Base-by-base conservation (phyloP, 1,140 invertebrate species). In the Laupala kohalensis region DNA sequence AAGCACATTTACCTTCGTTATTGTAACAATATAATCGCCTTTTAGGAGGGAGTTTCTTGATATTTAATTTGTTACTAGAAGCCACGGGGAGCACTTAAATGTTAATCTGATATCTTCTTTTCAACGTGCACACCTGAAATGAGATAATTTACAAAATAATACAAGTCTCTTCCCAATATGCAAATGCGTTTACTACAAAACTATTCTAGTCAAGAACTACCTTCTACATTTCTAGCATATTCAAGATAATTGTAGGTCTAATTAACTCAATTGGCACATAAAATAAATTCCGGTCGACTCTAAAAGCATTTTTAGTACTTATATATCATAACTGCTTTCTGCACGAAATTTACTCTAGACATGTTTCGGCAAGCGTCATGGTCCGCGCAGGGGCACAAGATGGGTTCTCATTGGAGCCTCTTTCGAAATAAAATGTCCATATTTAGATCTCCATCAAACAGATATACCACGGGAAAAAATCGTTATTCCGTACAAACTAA, bases 351-450 rank as follows among this genome's bases (percentile, higher is more conserved):
- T 53, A 53, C 37, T 53, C 37, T 23, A 68, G 27, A 68, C n/a
- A 68, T 30, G 27, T 70, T 70, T 70, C 69, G 37, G 26, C 69
- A 27, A 53, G 69, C 69, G 69, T 70, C 69, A 70, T 70, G 69
- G 69, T 25, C 69, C 69, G 69, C 69, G 69, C 67, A 72, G 65
- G 37, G 71, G 71, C 30, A 67, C 71, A 72, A 72, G 71, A 72
- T 72, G 71, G 71, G 71, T 69, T 68, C 71, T 67, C 67, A 67
- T 29, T 72, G 71, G 63, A 72, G 37, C 71, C 29, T 68, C 67
- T 72, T 72, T 72, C 71, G 67, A 70, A 70, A 70, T 63, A 29
- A 26, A 62, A 30, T 70, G 69, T 30, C 37, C 27, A 70, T 30
- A 70, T 70, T 64, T 70, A 70, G 69, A 19, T 29, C 67, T 68